These are phyloP conservation scores for Pollenia griseotomentosa DNA, from an alignment of 2,888 invertebrate genomes.

Conservation along the genomic window DNA sequence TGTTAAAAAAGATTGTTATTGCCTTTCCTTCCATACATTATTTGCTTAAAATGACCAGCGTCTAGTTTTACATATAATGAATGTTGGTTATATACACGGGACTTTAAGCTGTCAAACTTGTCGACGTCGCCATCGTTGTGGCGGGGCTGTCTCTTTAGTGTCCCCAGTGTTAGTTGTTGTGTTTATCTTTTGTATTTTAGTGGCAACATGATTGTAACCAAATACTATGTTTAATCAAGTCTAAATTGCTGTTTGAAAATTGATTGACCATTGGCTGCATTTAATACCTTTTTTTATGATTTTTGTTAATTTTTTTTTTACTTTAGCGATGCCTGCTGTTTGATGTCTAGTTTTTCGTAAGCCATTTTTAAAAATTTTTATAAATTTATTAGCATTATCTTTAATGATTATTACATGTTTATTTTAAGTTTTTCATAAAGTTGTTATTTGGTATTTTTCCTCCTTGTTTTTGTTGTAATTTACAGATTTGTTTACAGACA, in stretches of 20 bases:
- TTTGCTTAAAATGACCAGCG: slow-evolving; percentile 41
- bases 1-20: slow-evolving; percentile 57
- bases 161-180: slow-evolving; percentile 40
- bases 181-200: slow-evolving; percentile 54
- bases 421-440: slow-evolving; percentile 26
- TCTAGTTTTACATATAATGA: slow-evolving; percentile 12
- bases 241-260: slow-evolving; percentile 53
- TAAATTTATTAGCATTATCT: slow-evolving; percentile 62
- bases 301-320: neutral
- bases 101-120: slow-evolving; percentile 66
- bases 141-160: slow-evolving; percentile 57
- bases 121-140: slow-evolving; percentile 55
- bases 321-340: slow-evolving; percentile 70
- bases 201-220: slow-evolving; percentile 62
- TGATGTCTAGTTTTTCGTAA: slow-evolving; percentile 65
- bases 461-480: neutral
- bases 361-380: slow-evolving; percentile 62
- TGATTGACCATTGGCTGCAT: slow-evolving; percentile 55
- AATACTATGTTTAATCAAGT: slow-evolving; percentile 65
- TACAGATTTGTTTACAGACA: slow-evolving; percentile 34
- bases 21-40: neutral
- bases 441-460: slow-evolving; percentile 32
- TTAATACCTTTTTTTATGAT: slow-evolving; percentile 26
- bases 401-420: slow-evolving; percentile 46
- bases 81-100: slow-evolving; percentile 17